Evolutionary conservation across 2,888 invertebrate species (phyloP).

Genomic region (Conistra vaccinii): DNA sequence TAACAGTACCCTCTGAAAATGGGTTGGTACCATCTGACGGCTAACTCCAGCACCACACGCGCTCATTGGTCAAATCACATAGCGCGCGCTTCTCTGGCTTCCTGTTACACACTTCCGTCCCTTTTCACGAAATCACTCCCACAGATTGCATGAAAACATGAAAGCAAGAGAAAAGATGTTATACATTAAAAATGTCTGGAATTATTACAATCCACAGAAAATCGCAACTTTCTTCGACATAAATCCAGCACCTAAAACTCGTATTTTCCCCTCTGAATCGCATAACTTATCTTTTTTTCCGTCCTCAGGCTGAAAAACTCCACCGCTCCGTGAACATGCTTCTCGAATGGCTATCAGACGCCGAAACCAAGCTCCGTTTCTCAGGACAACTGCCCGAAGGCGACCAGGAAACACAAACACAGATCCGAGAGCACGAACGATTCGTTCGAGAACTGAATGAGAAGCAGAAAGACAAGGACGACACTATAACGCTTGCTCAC

Average conservation of each 20-base stretch:
- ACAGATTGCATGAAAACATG: too few relatives aligned
- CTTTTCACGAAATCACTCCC: too few relatives aligned
- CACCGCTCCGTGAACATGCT: conserved; percentile 98
- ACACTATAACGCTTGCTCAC: conserved; percentile 96
- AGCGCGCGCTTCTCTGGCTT: too few relatives aligned
- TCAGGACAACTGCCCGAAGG: conserved; percentile 98
- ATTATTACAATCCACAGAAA: background rate
- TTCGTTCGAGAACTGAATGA: conserved; percentile 95
- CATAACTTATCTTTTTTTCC: background rate
- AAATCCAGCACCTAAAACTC: too few relatives aligned
- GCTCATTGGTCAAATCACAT: too few relatives aligned
- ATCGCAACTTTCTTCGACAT: background rate
- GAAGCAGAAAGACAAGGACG: conserved; percentile 96
- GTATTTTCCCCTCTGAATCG: too few relatives aligned
- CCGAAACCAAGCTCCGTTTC: conserved; percentile 98
- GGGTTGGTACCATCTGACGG: too few relatives aligned
- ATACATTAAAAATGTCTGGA: too few relatives aligned
- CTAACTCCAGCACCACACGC: too few relatives aligned
- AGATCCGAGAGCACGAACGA: conserved; percentile 96
- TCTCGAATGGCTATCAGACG: conserved; percentile 98
- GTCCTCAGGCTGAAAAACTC: conserved; percentile 95
- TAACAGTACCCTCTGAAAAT: too few relatives aligned
- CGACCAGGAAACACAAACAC: conserved; percentile 95
- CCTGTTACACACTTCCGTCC: too few relatives aligned
- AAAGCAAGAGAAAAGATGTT: too few relatives aligned